Evolutionary conservation across 2,113 vertebrate genomes (phyloP).

Genomic region (Sceloporus tristichus): DNA sequence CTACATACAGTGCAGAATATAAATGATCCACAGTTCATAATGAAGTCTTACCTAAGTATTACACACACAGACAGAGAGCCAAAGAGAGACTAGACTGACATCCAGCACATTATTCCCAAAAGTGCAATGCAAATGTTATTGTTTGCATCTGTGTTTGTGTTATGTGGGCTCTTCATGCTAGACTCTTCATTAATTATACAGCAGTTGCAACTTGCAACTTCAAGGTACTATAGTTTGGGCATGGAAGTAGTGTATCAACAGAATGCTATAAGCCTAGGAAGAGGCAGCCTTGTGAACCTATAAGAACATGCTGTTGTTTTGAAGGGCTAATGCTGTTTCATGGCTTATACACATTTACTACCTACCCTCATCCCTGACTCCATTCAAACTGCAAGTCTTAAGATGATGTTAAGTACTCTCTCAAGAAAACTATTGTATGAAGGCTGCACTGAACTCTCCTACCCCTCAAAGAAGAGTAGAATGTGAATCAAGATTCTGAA

Average conservation of each 20-base stretch:
- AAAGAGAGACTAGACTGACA: not conserved
- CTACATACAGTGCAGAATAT: not conserved
- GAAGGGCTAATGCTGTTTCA: not conserved
- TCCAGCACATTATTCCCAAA: not conserved
- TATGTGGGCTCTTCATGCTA: not conserved
- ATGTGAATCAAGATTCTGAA: not conserved
- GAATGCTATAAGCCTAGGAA: not conserved
- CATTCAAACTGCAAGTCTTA: not conserved
- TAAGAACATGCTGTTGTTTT: not conserved
- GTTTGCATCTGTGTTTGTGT: not conserved
- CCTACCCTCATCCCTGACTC: not conserved
- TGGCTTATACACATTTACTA: too few relatives aligned
- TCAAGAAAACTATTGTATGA: not conserved
- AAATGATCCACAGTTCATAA: not conserved
- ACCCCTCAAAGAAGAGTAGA: not conserved
- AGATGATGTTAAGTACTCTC: not conserved
- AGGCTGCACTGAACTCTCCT: not conserved
- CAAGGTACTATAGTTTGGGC: not conserved
- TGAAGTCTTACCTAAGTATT: not conserved
- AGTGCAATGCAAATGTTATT: not conserved
- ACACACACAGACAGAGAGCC: not conserved
- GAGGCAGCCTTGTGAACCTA: not conserved
- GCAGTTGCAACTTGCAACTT: not conserved
- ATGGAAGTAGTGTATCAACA: not conserved
- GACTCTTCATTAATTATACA: not conserved